phyloP scores from a whole-genome alignment of 2,113 vertebrate species.

The Acrocephalus kingi region DNA sequence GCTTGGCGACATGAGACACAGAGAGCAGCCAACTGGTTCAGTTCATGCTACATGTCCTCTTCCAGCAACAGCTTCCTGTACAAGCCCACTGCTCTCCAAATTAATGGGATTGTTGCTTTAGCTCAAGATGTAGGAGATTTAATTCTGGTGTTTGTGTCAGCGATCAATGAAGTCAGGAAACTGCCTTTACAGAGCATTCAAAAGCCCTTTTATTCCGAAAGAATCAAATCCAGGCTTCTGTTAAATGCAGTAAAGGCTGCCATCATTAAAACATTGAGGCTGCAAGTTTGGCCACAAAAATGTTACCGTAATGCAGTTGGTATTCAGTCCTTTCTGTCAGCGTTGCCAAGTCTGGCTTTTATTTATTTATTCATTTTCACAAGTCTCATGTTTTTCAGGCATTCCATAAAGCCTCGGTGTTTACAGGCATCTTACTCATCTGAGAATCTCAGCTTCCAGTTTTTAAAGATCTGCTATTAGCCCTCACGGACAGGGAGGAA shows the following conservation, averaged over 20 bases:
- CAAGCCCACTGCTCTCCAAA: slow-evolving; percentile 15
- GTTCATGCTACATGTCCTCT: slow-evolving; percentile 15
- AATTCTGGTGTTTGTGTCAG: slow-evolving; percentile 43
- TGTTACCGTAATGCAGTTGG: slow-evolving; percentile 32
- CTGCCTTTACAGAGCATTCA: slow-evolving; percentile 50
- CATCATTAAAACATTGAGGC: slow-evolving; percentile 47
- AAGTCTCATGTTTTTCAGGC: slow-evolving; percentile 26
- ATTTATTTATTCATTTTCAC: slow-evolving; percentile 57
- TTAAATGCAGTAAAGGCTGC: slow-evolving; percentile 42
- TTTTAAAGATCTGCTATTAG: slow-evolving; percentile 20
- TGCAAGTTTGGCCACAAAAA: slow-evolving; percentile 62
- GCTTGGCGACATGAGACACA: neutral
- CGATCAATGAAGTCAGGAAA: slow-evolving; percentile 35
- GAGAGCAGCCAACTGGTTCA: neutral
- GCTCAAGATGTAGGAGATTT: slow-evolving; percentile 36
- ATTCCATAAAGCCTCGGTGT: slow-evolving; percentile 35
- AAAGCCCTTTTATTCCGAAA: slow-evolving; percentile 43
- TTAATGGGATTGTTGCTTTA: slow-evolving; percentile 40
- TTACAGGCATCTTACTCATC: slow-evolving; percentile 43
- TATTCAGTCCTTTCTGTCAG: slow-evolving; percentile 40
- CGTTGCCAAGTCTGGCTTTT: neutral
- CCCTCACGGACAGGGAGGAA: neutral
- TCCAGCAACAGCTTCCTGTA: slow-evolving; percentile 39
- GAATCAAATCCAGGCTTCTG: slow-evolving; percentile 63
- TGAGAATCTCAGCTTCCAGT: slow-evolving; percentile 23